These are phyloP conservation scores for Campylomormyrus tamandua DNA, from an alignment of 2,113 vertebrate species.

Conservation along the genomic window DNA sequence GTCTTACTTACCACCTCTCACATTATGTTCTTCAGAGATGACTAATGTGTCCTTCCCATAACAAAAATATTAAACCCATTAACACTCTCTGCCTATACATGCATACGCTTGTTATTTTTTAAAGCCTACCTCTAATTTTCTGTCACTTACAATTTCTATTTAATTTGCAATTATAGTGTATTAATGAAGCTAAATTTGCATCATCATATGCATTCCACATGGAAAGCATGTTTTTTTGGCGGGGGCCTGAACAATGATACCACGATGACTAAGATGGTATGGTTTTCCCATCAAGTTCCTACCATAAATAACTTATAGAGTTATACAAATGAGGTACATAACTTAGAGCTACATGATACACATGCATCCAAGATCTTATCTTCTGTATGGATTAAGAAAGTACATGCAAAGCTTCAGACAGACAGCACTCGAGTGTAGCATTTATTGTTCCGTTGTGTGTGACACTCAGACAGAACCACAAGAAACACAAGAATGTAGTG, in stretches of 20 bases:
- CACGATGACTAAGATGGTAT: neutral
- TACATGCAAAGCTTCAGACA: constrained; percentile 52
- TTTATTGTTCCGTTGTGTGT: constrained; percentile 55
- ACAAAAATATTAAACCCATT: neutral
- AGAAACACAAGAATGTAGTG: constrained; percentile 47
- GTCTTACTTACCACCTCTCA: neutral
- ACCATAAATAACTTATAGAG: neutral
- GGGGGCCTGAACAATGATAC: neutral
- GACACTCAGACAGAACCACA: constrained; percentile 46
- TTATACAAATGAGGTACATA: neutral
- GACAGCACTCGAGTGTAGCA: constrained; percentile 47
- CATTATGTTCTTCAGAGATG: neutral
- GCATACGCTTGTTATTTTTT: neutral
- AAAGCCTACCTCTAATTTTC: neutral
- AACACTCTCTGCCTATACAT: neutral
- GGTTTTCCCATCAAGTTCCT: neutral
- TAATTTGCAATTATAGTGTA: neutral
- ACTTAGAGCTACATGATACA: neutral
- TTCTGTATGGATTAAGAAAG: constrained; percentile 26
- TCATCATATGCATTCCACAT: neutral
- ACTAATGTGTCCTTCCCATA: neutral
- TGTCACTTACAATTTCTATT: neutral
- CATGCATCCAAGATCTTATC: neutral
- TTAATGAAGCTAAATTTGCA: neutral
- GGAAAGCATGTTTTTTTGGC: neutral